Conservation (phyloP, 2,797 vertebrate species). For the Melanogrammus aeglefinus region DNA sequence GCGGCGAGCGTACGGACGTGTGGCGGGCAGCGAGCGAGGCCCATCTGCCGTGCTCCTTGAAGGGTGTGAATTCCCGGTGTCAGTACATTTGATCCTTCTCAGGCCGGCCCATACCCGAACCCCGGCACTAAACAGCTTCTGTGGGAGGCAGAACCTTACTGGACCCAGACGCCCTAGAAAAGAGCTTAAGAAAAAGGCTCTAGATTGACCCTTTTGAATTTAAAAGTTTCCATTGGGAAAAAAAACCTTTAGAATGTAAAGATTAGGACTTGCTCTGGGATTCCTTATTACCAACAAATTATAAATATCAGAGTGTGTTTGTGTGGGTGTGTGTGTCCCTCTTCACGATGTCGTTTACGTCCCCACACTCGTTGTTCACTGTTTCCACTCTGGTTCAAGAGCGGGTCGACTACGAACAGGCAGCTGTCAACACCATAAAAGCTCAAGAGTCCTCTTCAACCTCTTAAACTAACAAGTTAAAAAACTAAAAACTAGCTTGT, state of each 20-base stretch:
- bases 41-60: slow-evolving; percentile 31
- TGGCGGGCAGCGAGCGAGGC: neutral
- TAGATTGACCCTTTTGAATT: too few species aligned
- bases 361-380: neutral
- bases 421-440: neutral
- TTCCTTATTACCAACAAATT: too few species aligned
- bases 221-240: too few species aligned
- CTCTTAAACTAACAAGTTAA: neutral
- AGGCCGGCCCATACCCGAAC: slow-evolving; percentile 21
- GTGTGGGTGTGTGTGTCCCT: neutral
- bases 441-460: neutral
- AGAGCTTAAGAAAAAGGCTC: too few species aligned
- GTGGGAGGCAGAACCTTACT: neutral
- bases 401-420: neutral
- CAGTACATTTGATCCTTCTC: slow-evolving; percentile 43
- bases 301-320: neutral
- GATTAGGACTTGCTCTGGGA: too few species aligned
- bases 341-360: neutral
- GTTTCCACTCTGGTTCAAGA: neutral
- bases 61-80: slow-evolving; percentile 43
- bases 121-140: slow-evolving; percentile 14
- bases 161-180: too few species aligned
- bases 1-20: too few species aligned
- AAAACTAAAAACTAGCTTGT: too few species aligned
- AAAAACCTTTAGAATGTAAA: too few species aligned